A percentile compares a stretch with the other conserved stretches of the same genome.
Conservation (phyloP, 2,888 invertebrate genomes). For the Platerodrilus igneus region DNA sequence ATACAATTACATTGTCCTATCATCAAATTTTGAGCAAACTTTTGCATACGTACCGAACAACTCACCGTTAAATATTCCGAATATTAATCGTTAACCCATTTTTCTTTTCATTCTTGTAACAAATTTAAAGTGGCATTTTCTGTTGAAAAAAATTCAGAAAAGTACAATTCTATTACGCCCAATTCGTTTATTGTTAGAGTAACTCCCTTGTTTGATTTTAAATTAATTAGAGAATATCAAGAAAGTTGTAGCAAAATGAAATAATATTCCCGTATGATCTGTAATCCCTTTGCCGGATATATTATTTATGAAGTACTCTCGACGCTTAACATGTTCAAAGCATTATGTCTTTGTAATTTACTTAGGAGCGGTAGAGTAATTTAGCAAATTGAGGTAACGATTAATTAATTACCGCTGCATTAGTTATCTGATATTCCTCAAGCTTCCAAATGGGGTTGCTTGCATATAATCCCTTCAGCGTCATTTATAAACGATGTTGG, state of each 20-base stretch:
- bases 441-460: conserved; percentile 8
- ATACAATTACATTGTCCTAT: conserved; percentile 29
- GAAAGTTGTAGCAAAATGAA: conserved; percentile 26
- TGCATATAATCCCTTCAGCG: too few species aligned
- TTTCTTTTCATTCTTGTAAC: neutral
- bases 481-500: too few species aligned
- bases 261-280: conserved; percentile 19
- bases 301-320: conserved; percentile 12
- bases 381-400: conserved; percentile 22
- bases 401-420: conserved; percentile 20
- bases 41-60: conserved; percentile 15
- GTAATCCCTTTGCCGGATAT: conserved; percentile 15
- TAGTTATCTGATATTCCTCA: conserved; percentile 13
- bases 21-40: conserved; percentile 15
- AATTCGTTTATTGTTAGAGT: too few species aligned
- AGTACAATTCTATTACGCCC: too few species aligned
- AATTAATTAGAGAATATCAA: conserved; percentile 34
- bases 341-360: conserved; percentile 21
- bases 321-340: conserved; percentile 18
- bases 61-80: neutral
- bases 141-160: too few species aligned
- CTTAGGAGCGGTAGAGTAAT: conserved; percentile 15
- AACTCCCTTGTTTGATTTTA: conserved; percentile 35
- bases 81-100: neutral
- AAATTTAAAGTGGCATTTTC: too few species aligned